phyloP scores from a whole-genome alignment of 2,113 vertebrate genomes.

The Lota lota region DNA sequence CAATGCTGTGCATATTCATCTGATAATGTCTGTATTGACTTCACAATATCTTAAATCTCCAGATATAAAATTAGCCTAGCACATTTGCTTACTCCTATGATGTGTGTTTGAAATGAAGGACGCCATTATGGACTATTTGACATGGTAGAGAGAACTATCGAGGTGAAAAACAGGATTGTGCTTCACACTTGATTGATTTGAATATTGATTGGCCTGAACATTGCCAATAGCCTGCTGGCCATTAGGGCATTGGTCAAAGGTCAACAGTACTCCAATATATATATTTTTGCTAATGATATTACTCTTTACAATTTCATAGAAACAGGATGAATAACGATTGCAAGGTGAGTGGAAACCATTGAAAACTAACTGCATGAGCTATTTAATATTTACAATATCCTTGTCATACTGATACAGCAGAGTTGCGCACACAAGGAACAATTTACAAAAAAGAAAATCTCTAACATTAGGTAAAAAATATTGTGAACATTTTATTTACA shows the following conservation, averaged over 20 bases:
- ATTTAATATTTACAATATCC: constrained; percentile 80
- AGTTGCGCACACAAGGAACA: constrained; percentile 85
- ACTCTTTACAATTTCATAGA: constrained; percentile 35
- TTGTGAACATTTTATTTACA: constrained; percentile 72
- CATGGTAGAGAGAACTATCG: constrained; percentile 60
- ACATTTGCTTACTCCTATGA: constrained; percentile 19
- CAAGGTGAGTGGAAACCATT: constrained; percentile 41
- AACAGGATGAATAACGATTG: constrained; percentile 55
- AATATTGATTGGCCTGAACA: constrained; percentile 22
- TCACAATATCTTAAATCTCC: not conserved
- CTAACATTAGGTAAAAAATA: constrained; percentile 74
- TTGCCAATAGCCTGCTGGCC: constrained; percentile 4
- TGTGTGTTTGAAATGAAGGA: constrained; percentile 18
- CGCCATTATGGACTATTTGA: constrained; percentile 39
- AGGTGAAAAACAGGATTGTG: constrained; percentile 57
- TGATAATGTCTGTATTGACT: constrained; percentile 1
- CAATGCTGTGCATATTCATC: not conserved
- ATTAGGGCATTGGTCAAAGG: not conserved
- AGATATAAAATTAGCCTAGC: not conserved
- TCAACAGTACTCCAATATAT: constrained; percentile 18
- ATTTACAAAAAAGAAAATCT: constrained; percentile 76
- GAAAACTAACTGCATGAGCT: constrained; percentile 60
- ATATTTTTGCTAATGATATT: constrained; percentile 36
- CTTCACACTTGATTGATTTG: constrained; percentile 48
- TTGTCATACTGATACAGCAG: constrained; percentile 79